phyloP scores from a whole-genome alignment of 2,113 vertebrate species.

The human (Homo sapiens) region GRCh38 chr2:35863501-35864000 shows the following conservation, averaged over 20 bases:
- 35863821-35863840: background rate
- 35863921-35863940: background rate
- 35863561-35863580: background rate
- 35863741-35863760: background rate
- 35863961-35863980: background rate
- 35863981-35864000: slow-evolving; percentile 11
- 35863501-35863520: background rate
- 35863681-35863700: background rate
- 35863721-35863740: background rate
- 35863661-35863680: background rate
- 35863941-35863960: background rate
- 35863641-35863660: background rate
- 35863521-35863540: background rate
- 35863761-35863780: background rate
- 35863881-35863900: background rate
- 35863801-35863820: background rate
- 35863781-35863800: background rate
- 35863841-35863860: background rate
- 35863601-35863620: background rate
- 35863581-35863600: background rate
- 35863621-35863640: background rate
- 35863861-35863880: background rate
- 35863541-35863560: background rate
- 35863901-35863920: background rate
- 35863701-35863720: background rate